Base-by-base conservation (phyloP, 2,888 invertebrate genomes). In the Tethea ocularis region DNA sequence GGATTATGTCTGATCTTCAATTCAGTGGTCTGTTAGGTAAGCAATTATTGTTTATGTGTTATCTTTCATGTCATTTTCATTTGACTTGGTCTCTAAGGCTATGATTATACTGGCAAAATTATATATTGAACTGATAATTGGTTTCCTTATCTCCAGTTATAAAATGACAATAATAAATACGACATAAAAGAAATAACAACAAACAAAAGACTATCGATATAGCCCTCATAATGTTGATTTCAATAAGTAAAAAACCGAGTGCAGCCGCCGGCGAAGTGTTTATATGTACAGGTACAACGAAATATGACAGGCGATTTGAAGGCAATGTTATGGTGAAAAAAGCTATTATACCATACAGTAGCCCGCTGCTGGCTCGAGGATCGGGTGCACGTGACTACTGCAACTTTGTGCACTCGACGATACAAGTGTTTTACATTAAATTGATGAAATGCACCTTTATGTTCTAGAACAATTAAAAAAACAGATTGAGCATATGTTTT, bases 331-430 rank as follows among this genome's bases (percentile, higher is more conserved):
- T 63, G 69, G 68, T 70, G 72, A 89, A 89, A 73, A 90, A 89
- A 84, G 83, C 83, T 86, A 87, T 90, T 89, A 91, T 86, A 80
- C 75, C 74, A 80, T 87, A 89, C 90, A 81, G 91, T 89, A 90
- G 91, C 89, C 79, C 79, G 78, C 76, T 62, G 75, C 54, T 54
- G 54, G 74, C 78, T 74, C 68, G 67, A 69, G 75, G 78, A 68
- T 10, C 46, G 72, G 66, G 63, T 65, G 62, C 65, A 75, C 69
- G 72, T 69, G 75, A 70, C 80, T 82, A 72, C 77, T 66, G 83
- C 68, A 71, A 68, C 67, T 62, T 57, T 53, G 80, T 83, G 86
- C 71, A 73, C 52, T 56, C 56, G 24, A 0, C 1, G 1, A 38
- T 29, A 77, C 68, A 84, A 86, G 69, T 77, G 66, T n/a, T 67